Evolutionary conservation across 2,888 invertebrate species (phyloP).

Genomic region (Drosophila mimica): DNA sequence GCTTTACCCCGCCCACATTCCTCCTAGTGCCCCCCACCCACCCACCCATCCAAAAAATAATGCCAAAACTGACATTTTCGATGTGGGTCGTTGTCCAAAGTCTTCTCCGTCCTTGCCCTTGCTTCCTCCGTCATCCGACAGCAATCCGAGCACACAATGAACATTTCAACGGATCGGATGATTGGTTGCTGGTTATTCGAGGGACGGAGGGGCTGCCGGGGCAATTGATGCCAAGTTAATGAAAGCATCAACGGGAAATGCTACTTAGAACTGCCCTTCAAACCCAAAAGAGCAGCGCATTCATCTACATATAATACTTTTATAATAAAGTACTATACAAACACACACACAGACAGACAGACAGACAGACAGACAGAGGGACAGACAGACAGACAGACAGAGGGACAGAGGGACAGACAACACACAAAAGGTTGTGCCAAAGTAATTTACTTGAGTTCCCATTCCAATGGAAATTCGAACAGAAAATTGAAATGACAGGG

Average conservation of each 20-base stretch:
- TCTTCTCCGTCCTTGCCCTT: background rate
- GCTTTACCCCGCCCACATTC: background rate
- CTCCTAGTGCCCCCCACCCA: background rate
- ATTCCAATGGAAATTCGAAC: constrained; percentile 19
- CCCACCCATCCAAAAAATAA: constrained; percentile 10
- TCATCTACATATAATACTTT: constrained; percentile 49
- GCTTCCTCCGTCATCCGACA: background rate
- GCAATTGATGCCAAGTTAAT: constrained; percentile 63
- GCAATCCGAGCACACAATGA: constrained; percentile 20
- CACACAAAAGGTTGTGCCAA: constrained; percentile 64
- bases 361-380: constrained; percentile 4
- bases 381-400: constrained; percentile 2
- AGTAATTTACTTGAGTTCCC: constrained; percentile 54
- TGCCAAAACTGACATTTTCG: constrained; percentile 69
- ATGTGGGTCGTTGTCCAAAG: constrained; percentile 57
- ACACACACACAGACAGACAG: constrained; percentile 2
- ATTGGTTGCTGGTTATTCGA: constrained; percentile 19
- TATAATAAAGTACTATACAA: constrained; percentile 40
- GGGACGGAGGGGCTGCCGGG: constrained; percentile 15
- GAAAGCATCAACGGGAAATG: constrained; percentile 67
- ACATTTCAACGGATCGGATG: constrained; percentile 22
- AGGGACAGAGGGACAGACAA: constrained; percentile 11
- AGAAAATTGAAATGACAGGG: constrained; percentile 56
- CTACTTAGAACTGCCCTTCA: constrained; percentile 52
- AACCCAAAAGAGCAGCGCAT: constrained; percentile 32